Evolutionary conservation across 2,888 invertebrate genomes (phyloP).

Genomic region (Synergus itoensis): DNA sequence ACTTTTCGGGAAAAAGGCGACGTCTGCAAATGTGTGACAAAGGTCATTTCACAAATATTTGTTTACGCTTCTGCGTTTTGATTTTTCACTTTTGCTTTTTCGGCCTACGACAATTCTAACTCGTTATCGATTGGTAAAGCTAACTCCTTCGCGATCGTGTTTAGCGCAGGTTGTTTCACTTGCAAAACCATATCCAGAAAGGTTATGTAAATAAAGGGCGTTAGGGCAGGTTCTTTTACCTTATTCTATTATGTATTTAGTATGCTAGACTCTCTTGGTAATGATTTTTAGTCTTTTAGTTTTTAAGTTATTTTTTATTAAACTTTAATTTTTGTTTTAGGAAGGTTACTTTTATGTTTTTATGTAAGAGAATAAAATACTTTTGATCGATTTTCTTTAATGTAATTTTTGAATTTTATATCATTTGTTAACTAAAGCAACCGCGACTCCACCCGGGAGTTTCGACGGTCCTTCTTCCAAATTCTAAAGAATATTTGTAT

Average conservation of each 20-base stretch:
- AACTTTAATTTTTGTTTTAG: neutral
- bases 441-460: constrained; percentile 4
- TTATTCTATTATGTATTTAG: neutral
- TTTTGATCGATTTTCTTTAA: neutral
- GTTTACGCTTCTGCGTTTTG: constrained; percentile 12
- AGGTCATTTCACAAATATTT: neutral
- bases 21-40: neutral
- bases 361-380: neutral
- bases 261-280: neutral
- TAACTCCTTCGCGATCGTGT: neutral
- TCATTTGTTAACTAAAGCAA: neutral
- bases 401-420: neutral
- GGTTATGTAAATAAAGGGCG: constrained; percentile 12
- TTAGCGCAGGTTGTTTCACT: neutral
- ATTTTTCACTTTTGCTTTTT: neutral
- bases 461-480: constrained; percentile 21
- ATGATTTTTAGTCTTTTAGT: neutral
- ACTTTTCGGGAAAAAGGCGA: neutral
- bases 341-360: neutral
- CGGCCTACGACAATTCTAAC: neutral
- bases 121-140: neutral
- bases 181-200: neutral
- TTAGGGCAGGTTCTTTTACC: neutral
- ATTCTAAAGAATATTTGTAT: constrained; percentile 22
- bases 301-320: neutral